Percentiles rank a stretch among this genome's conserved stretches.
phyloP scores from a whole-genome alignment of 2,888 invertebrate genomes.

The Ptilodon capucinus region DNA sequence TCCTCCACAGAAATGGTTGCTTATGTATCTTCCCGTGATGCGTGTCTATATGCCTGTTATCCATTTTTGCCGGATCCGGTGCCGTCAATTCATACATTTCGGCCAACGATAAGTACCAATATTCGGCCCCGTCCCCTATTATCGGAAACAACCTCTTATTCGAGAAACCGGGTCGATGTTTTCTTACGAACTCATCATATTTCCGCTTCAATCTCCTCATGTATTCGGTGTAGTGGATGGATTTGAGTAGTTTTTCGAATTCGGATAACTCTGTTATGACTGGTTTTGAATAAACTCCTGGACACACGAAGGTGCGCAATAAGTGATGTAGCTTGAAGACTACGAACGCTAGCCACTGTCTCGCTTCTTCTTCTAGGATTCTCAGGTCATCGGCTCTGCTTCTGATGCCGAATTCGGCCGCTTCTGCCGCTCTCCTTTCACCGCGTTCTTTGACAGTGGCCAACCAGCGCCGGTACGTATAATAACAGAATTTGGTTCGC shows the following conservation, averaged over 20 bases:
- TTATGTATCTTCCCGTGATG: constrained; percentile 64
- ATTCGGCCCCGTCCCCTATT: constrained; percentile 72
- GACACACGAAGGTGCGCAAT: constrained; percentile 61
- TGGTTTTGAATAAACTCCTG: constrained; percentile 67
- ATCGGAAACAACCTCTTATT: constrained; percentile 73
- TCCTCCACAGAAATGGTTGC: constrained; percentile 71
- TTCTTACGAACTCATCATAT: constrained; percentile 72
- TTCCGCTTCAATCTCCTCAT: constrained; percentile 68
- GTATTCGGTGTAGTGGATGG: constrained; percentile 71
- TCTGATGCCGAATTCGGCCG: constrained; percentile 64
- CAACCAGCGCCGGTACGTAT: constrained; percentile 68
- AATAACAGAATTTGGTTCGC: constrained; percentile 66
- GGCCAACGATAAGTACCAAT: constrained; percentile 76
- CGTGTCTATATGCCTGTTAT: constrained; percentile 50
- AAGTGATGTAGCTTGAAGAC: constrained; percentile 75
- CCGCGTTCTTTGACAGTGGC: constrained; percentile 63
- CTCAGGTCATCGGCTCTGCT: constrained; percentile 68
- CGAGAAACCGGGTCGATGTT: constrained; percentile 65
- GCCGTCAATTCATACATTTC: constrained; percentile 74
- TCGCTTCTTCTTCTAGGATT: constrained; percentile 71
- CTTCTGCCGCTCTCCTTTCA: constrained; percentile 65
- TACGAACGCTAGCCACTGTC: constrained; percentile 72
- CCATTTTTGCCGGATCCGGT: constrained; percentile 32
- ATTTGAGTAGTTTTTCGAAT: constrained; percentile 69
- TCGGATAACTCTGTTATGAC: constrained; percentile 60